Base-by-base conservation (phyloP, 1,140 invertebrate genomes). In the Bombus confusus region DNA sequence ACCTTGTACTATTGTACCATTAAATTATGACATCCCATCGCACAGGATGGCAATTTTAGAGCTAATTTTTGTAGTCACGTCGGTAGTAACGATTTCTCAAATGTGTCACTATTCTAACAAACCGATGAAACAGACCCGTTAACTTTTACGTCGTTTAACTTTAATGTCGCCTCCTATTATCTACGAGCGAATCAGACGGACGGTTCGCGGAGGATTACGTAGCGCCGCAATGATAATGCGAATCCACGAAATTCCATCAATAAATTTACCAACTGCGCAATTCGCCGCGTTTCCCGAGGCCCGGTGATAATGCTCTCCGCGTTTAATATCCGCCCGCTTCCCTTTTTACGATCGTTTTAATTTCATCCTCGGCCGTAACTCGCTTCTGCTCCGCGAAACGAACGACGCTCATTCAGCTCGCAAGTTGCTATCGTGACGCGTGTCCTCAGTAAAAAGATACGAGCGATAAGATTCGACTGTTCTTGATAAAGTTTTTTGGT, bases 161-260 rank as follows among this genome's bases (percentile, higher is more conserved):
- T 76, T 34, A 62, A n/a, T 5, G 59, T 52, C 47, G 52, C 6
- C 10, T 10, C n/a, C 34, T 76, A 34, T 78, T 66, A 34, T 78
- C 59, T 22, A 9, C 28, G 59, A 64, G 8, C 57, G 15, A 78
- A 78, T 66, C 59, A 66, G 28, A 31, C 59, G 47, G 31, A 31
- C 57, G 13, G 25, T 52, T 59, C 74, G 52, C 25, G 25, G 34
- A 62, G 59, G 25, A 77, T 77, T 62, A 71, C 79, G 43, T 15
- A 43, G 31, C 74, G 25, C 12, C 31, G 39, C 12, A 22, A 47
- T 25, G 71, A 74, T 74, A 82, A 82, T 52, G 79, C 52, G 57
- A 52, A 74, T 25, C 69, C 39, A n/a, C 52, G 52, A 82, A 74
- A 82, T 82, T 75, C 80, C 41, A 68, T 68, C 72, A 31, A 83